Base-by-base conservation (phyloP, 2,113 vertebrate genomes). In the Agapornis roseicollis region DNA sequence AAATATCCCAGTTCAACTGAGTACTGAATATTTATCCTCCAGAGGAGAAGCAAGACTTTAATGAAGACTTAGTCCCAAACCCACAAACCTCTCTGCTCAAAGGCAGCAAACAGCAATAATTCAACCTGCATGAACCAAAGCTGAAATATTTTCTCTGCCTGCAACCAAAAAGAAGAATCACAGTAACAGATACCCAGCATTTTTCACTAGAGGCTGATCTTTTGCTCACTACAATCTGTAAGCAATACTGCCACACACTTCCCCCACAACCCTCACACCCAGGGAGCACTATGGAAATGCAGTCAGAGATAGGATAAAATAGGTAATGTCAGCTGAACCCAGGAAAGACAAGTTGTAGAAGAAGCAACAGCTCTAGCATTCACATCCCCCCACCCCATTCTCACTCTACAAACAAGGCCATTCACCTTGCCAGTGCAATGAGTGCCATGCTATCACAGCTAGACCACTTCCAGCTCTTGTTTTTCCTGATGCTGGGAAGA, bases 381-480 rank as follows among this genome's bases (percentile, higher is more conserved):
- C 18, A 25, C n/a, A 58, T 35, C 22, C 22, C 33, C 22, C 11
- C 16, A 16, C 19, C 24, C 15, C 5, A 7, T 39, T 61, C 16
- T 17, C 20, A 22, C 9, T 37, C 18, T 55, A 27, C 49, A 46
- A 17, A 22, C 15, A 19, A 44, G 10, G 55, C 16, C 1, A 8
- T 31, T 47, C 60, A 37, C 41, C 37, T n/a, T 7, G 46, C 23
- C 50, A 11, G 42, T 3, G 46, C 33, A 6, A 23, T 2, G 7
- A 53, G 17, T 29, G 22, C 74, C 24, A 0, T 0, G 18, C 6
- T 1, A 11, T 4, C 41, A 1, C 0, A 0, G 66, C 58, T 17
- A 13, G 6, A 25, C 9, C 42, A 1, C 9, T 28, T 14, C 52
- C 47, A 56, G 50, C 27, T 33, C 50, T 27, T 0, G 0, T 1